Conservation (phyloP, 2,113 vertebrate genomes). For the Redunca redunca region DNA sequence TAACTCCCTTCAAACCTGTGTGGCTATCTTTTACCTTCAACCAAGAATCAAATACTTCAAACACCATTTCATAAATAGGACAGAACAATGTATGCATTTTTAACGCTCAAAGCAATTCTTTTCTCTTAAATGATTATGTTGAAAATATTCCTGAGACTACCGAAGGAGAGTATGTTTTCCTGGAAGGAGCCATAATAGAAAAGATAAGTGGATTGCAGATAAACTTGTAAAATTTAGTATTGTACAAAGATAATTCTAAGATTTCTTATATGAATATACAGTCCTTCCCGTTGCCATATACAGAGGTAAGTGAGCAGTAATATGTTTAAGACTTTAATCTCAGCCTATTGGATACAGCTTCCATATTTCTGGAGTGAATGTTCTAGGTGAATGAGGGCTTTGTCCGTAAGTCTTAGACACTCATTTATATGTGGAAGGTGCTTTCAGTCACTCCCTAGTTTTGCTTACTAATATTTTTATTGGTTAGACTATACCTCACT, state of each 20-base stretch:
- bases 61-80: neutral
- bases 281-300: neutral
- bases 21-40: neutral
- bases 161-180: neutral
- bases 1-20: neutral
- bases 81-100: neutral
- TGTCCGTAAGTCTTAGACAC: neutral
- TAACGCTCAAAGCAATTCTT: neutral
- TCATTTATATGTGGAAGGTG: neutral
- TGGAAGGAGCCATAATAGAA: neutral
- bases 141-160: neutral
- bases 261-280: neutral
- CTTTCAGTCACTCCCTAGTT: neutral
- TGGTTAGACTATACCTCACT: neutral
- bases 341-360: neutral
- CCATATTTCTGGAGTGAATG: neutral
- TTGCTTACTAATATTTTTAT: neutral
- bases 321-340: neutral
- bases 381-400: neutral
- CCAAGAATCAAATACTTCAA: neutral
- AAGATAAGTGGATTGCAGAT: neutral
- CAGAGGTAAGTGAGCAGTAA: neutral
- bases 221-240: constrained; percentile 28
- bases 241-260: neutral
- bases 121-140: neutral